A percentile compares a stretch with the other conserved stretches of the same genome.
Conservation (phyloP, 2,888 invertebrate species). For the Geophilus truncorum region DNA sequence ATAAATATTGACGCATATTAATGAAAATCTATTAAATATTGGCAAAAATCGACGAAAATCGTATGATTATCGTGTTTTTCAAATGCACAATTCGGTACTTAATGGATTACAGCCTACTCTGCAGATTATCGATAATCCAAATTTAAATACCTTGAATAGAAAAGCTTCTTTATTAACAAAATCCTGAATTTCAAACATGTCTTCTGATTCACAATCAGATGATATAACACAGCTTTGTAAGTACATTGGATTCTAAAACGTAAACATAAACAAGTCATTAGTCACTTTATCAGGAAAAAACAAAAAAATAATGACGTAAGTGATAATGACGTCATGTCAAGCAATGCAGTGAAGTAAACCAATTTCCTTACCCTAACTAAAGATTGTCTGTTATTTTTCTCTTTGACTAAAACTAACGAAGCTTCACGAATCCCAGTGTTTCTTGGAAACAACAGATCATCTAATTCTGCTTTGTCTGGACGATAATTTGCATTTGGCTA, state of each 20-base stretch:
- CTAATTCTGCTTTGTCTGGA: slow-evolving; percentile 51
- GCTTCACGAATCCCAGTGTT: slow-evolving; percentile 71
- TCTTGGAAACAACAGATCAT: slow-evolving; percentile 53
- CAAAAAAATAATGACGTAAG: too few relatives aligned
- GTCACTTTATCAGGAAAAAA: too few relatives aligned
- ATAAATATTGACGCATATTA: too few relatives aligned
- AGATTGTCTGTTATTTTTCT: slow-evolving; percentile 82
- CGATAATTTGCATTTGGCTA: slow-evolving; percentile 68
- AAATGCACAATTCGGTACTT: too few relatives aligned
- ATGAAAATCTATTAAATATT: too few relatives aligned
- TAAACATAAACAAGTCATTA: too few relatives aligned
- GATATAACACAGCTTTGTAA: slow-evolving; percentile 87
- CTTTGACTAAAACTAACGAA: slow-evolving; percentile 77
- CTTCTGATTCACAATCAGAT: slow-evolving; percentile 83
- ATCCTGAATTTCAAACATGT: slow-evolving; percentile 93
- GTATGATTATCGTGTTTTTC: too few relatives aligned
- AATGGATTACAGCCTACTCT: too few relatives aligned
- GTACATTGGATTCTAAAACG: slow-evolving; percentile 76
- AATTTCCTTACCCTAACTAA: slow-evolving; percentile 67
- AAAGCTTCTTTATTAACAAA: slow-evolving; percentile 86
- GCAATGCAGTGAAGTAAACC: too few relatives aligned
- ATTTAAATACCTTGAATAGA: slow-evolving; percentile 74
- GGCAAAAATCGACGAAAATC: too few relatives aligned
- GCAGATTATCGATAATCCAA: too few relatives aligned
- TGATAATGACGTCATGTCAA: not conserved